Conservation (phyloP, 2,113 vertebrate species). For the Callithrix jacchus region DNA sequence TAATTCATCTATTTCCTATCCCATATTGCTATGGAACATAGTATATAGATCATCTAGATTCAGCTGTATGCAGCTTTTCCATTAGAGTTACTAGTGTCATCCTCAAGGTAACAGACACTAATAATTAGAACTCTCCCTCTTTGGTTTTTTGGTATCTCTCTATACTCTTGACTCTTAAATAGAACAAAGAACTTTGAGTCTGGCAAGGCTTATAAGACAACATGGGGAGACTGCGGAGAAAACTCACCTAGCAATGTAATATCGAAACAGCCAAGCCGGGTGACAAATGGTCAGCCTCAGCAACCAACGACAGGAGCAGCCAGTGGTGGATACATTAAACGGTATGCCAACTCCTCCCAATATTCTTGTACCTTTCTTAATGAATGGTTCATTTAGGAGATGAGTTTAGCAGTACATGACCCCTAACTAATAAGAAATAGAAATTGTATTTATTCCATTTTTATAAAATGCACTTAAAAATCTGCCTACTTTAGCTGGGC, state of each 20-base stretch:
- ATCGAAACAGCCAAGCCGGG: slow-evolving; percentile 88
- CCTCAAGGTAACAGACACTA: neutral
- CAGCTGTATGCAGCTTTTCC: slow-evolving; percentile 3
- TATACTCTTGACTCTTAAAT: slow-evolving; percentile 27
- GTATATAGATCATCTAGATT: slow-evolving; percentile 1
- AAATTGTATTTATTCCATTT: slow-evolving; percentile 17
- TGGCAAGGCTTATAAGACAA: slow-evolving; percentile 89
- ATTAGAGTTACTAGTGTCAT: neutral
- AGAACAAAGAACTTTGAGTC: slow-evolving; percentile 93
- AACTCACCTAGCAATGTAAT: slow-evolving; percentile 83
- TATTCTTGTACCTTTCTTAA: neutral
- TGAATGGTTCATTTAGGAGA: neutral
- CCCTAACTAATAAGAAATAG: neutral
- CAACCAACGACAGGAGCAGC: slow-evolving; percentile 76
- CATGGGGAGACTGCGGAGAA: slow-evolving; percentile 88
- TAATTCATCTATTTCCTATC: slow-evolving; percentile 13
- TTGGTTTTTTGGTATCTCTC: slow-evolving; percentile 8
- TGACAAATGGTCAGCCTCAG: slow-evolving; percentile 85
- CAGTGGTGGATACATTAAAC: slow-evolving; percentile 89
- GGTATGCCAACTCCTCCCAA: slow-evolving; percentile 70
- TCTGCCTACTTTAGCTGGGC: neutral
- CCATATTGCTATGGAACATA: neutral
- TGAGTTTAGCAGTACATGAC: neutral
- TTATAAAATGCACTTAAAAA: slow-evolving; percentile 8
- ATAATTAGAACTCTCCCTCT: slow-evolving; percentile 32